Base-by-base conservation (phyloP, 2,797 vertebrate species). In the Petrocephalus sullivani region DNA sequence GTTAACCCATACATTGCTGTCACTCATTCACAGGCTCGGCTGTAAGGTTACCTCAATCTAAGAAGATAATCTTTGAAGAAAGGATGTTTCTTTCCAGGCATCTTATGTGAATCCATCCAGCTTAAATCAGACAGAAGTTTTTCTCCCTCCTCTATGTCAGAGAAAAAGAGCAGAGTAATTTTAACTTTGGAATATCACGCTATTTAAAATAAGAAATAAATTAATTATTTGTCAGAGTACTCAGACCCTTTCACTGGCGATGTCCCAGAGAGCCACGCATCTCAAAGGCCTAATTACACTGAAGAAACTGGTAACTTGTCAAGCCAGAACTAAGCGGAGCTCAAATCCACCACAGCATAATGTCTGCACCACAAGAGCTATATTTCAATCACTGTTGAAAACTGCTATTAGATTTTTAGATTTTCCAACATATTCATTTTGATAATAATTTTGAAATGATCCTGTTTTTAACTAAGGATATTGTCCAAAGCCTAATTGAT, bases 51-150 rank as follows among this genome's bases (percentile, higher is more conserved):
- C 89, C 46, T 87, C 83, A 89, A 91, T 90, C 89, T 88, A 84
- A 67, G 89, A 90, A 93, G 93, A 95, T 91, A 91, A 92, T 88
- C 90, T 93, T 87, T 92, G 91, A 90, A 89, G 91, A 86, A 92
- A 94, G 87, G 91, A 90, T 23, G 41, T 51, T 90, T 90, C 84
- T 85, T 85, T 90, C 56, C 89, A 60, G 64, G 90, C 91, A 91
- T 93, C 93, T 93, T 90, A 93, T 95, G 93, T 91, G 90, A 90
- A 91, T 93, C 93, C 91, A 94, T 90, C 90, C 91, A 90, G 89
- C 71, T 87, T 90, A 75, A 90, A 90, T 92, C 88, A 4, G 86
- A 89, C 23, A 71, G 90, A 91, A 88, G 91, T 91, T 92, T 90
- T 87, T 90, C 91, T 82, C 78, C 88, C 86, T 85, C 91, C 91